phyloP scores from a whole-genome alignment of 2,113 vertebrate genomes.

The Hypomesus transpacificus region DNA sequence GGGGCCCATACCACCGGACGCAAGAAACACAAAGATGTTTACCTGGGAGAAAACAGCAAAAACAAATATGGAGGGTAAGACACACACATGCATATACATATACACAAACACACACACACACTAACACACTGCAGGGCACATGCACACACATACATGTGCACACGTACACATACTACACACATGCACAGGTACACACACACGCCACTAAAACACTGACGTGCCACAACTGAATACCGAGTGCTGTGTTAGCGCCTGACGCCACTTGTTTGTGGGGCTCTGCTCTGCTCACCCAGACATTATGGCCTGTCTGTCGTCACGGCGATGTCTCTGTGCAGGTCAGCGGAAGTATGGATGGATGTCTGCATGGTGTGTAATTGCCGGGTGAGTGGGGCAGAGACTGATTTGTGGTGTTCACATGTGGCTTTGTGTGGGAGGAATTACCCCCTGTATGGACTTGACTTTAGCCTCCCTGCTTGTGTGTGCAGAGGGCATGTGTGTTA shows the following conservation, averaged over 20 bases:
- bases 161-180: slow-evolving; percentile 1
- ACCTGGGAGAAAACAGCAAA: slow-evolving; percentile 65
- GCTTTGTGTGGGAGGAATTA: not conserved
- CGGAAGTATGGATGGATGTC: not conserved
- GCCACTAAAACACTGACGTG: not conserved
- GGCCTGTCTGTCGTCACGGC: too few relatives aligned
- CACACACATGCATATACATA: not conserved
- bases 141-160: not conserved
- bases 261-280: not conserved
- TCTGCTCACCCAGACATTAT: not conserved
- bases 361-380: not conserved
- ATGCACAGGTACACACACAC: slow-evolving; percentile 4
- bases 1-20: slow-evolving; percentile 48
- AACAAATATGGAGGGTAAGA: slow-evolving; percentile 69
- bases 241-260: not conserved
- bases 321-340: not conserved
- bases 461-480: too few relatives aligned
- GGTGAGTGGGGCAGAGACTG: not conserved
- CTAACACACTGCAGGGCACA: not conserved
- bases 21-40: slow-evolving; percentile 63
- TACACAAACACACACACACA: not conserved
- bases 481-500: too few relatives aligned
- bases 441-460: not conserved
- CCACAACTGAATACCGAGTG: not conserved
- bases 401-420: not conserved